Conservation (phyloP, 2,113 vertebrate genomes). For the Platichthys flesus region DNA sequence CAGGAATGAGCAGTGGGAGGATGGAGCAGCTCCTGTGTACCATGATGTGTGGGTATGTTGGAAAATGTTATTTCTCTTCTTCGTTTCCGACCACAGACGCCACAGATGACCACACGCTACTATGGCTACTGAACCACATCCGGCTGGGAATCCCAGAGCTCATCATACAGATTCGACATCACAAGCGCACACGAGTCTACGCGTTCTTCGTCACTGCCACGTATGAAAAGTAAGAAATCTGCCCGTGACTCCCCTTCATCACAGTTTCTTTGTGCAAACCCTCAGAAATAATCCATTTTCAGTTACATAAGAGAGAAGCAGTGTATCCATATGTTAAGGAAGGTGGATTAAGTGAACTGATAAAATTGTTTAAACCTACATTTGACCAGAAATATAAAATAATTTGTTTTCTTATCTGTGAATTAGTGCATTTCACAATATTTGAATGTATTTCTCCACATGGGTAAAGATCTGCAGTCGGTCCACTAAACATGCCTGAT, state of each 20-base stretch:
- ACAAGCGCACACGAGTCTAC: constrained; percentile 91
- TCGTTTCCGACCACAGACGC: constrained; percentile 82
- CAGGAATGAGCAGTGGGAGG: constrained; percentile 44
- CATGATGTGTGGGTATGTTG: constrained; percentile 30
- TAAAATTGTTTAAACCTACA: no score
- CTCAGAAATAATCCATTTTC: not conserved
- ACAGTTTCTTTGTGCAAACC: not conserved
- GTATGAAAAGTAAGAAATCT: constrained; percentile 88
- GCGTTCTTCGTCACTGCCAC: constrained; percentile 98
- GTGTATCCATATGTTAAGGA: not conserved
- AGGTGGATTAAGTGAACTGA: no score
- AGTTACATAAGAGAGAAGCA: not conserved
- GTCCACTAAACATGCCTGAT: no score
- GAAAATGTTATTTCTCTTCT: constrained; percentile 54
- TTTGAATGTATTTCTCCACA: not conserved
- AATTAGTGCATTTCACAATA: no score
- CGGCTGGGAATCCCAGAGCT: constrained; percentile 96
- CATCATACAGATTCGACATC: constrained; percentile 97
- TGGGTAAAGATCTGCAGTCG: no score
- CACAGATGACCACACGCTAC: constrained; percentile 96
- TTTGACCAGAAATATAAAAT: no score
- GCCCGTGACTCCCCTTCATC: no score
- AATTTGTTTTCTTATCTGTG: no score
- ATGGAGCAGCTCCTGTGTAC: constrained; percentile 22
- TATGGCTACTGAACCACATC: constrained; percentile 97